Conservation (phyloP, 2,888 invertebrate genomes). For the Aplocera efformata region DNA sequence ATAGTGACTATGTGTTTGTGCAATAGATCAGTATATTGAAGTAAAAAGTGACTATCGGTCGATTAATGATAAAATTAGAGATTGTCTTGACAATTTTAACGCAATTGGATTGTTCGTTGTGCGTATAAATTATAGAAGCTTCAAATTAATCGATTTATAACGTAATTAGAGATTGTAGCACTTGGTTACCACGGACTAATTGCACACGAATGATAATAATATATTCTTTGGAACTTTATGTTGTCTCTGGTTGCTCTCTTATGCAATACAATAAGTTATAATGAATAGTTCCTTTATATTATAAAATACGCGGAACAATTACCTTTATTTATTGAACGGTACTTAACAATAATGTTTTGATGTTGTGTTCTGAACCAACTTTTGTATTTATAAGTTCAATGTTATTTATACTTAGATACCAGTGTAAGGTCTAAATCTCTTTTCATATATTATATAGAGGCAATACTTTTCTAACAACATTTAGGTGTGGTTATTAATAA, state of each 20-base stretch:
- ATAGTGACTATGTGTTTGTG: conserved; percentile 74
- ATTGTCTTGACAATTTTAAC: conserved; percentile 53
- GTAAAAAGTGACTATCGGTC: conserved; percentile 48
- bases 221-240: conserved; percentile 36
- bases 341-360: conserved; percentile 58
- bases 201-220: conserved; percentile 54
- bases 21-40: conserved; percentile 63
- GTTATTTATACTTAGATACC: conserved; percentile 53
- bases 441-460: conserved; percentile 72
- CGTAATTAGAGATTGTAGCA: conserved; percentile 70
- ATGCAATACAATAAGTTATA: conserved; percentile 36
- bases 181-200: conserved; percentile 61
- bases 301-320: conserved; percentile 37
- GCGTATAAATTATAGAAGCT: conserved; percentile 69
- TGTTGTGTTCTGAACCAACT: conserved; percentile 52
- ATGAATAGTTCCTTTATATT: conserved; percentile 48
- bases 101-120: conserved; percentile 60
- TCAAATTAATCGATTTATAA: conserved; percentile 67
- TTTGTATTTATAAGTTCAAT: conserved; percentile 54
- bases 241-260: conserved; percentile 65
- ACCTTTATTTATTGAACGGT: conserved; percentile 58
- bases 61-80: conserved; percentile 48
- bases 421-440: conserved; percentile 66
- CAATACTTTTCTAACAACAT: conserved; percentile 77
- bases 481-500: conserved; percentile 73